A percentile compares a stretch with the other conserved stretches of the same genome.
Conservation (phyloP, 2,113 vertebrate species). For the Sitta europaea region DNA sequence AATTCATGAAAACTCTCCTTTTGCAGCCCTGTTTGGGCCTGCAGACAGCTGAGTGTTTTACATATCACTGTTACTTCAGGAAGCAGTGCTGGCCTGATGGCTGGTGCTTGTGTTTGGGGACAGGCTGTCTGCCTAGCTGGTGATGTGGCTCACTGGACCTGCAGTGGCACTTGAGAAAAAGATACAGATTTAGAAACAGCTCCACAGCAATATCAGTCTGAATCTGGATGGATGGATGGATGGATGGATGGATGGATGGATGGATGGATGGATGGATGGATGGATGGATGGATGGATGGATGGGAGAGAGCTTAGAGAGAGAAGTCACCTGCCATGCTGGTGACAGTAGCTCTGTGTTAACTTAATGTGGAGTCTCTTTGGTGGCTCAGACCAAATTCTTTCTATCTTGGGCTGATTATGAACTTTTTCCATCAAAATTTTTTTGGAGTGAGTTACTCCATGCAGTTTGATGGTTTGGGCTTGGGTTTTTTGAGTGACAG, state of each 20-base stretch:
- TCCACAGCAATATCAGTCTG: fast-evolving
- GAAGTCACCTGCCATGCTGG: not conserved
- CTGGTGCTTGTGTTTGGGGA: not conserved
- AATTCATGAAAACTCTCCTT: not conserved
- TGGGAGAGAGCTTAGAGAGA: not conserved
- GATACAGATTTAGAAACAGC: not conserved
- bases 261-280: not conserved
- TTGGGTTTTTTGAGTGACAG: not conserved
- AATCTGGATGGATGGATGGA: not conserved
- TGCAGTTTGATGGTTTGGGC: not conserved
- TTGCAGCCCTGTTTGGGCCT: not conserved
- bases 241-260: not conserved
- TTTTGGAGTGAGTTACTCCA: not conserved
- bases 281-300: not conserved
- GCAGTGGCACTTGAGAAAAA: not conserved
- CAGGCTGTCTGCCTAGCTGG: not conserved
- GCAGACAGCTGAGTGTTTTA: not conserved
- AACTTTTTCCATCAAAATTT: not conserved
- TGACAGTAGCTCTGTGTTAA: fast-evolving
- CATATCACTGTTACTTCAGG: not conserved
- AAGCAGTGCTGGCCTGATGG: not conserved
- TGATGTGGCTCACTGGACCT: not conserved
- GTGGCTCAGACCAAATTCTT: not conserved
- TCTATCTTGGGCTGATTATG: not conserved
- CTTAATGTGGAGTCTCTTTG: not conserved